A percentile compares a stretch with the other conserved stretches of the same genome.
These are phyloP conservation scores for Diacarnus erythraeanus DNA, from an alignment of 37 sponge, comb jelly and placozoan species.

Conservation along the genomic window DNA sequence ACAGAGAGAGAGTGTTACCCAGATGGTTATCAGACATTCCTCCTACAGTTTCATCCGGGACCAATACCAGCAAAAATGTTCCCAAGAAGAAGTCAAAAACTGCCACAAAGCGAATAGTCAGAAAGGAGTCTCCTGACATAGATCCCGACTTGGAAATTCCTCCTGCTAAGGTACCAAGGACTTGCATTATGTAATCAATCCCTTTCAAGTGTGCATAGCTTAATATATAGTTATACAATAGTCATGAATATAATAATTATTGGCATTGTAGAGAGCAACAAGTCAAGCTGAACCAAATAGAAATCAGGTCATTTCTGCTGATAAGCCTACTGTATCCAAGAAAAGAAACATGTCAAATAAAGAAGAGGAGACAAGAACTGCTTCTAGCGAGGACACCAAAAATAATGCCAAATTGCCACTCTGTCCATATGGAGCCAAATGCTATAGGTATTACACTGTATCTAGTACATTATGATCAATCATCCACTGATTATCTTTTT, in stretches of 20 bases:
- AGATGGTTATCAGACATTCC: background rate
- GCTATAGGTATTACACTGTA: constrained; percentile 68
- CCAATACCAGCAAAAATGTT: no score
- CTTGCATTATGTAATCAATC: background rate
- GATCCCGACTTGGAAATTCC: background rate
- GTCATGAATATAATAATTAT: background rate
- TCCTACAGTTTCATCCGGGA: background rate
- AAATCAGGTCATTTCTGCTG: no score
- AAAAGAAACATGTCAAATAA: no score
- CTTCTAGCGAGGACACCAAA: no score
- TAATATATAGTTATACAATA: no score
- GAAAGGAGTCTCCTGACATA: background rate
- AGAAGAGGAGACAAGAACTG: no score
- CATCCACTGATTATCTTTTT: background rate
- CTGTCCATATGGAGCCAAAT: constrained; percentile 81
- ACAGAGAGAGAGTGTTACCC: background rate
- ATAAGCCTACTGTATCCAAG: no score
- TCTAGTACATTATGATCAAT: background rate
- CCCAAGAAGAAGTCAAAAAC: background rate
- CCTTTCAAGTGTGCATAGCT: no score
- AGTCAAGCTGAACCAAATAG: no score
- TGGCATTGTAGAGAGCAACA: background rate
- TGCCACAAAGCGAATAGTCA: background rate
- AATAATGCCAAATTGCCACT: constrained; percentile 25
- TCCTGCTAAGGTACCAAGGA: constrained; percentile 10